Percentiles rank a stretch among this genome's conserved stretches.
phyloP scores from a whole-genome alignment of 2,113 vertebrate genomes.

The Scomber colias region DNA sequence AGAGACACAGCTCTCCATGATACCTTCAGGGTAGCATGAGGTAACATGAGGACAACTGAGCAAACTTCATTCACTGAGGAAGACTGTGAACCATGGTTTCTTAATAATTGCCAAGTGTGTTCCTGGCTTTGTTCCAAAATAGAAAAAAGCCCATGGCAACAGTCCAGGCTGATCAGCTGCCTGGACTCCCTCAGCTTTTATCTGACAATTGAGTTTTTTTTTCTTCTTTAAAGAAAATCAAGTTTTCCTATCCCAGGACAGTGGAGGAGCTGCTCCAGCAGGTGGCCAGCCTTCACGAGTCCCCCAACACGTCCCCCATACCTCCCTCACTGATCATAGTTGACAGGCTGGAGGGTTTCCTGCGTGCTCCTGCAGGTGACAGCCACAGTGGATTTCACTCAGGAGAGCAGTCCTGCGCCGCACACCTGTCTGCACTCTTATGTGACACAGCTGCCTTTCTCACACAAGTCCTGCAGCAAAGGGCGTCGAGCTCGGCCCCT shows the following conservation, averaged over 20 bases:
- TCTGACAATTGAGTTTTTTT: neutral
- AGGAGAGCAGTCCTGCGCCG: slow-evolving; percentile 59
- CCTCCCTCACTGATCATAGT: slow-evolving; percentile 81
- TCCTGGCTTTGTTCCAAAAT: too few species aligned
- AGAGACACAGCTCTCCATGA: too few species aligned
- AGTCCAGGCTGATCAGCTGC: too few species aligned
- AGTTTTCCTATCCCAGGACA: slow-evolving; percentile 82
- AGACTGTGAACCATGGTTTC: too few species aligned
- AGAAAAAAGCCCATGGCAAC: too few species aligned
- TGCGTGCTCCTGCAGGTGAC: slow-evolving; percentile 24
- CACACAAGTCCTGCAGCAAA: slow-evolving; percentile 52
- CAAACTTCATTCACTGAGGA: too few species aligned
- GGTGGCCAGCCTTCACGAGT: slow-evolving; percentile 81
- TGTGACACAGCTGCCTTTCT: slow-evolving; percentile 82
- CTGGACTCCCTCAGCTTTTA: neutral
- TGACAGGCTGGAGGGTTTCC: slow-evolving; percentile 79
- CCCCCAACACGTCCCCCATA: slow-evolving; percentile 19
- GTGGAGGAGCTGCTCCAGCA: slow-evolving; percentile 80
- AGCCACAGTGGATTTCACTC: slow-evolving; percentile 36
- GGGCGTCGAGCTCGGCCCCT: slow-evolving; percentile 15
- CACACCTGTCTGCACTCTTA: slow-evolving; percentile 79
- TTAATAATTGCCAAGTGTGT: too few species aligned
- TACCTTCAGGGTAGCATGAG: too few species aligned
- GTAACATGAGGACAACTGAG: too few species aligned
- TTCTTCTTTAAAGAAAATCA: slow-evolving; percentile 76